A percentile compares a stretch with the other conserved stretches of the same genome.
These are phyloP conservation scores for Xanthia togata DNA, from an alignment of 2,888 invertebrate species.

Conservation along the genomic window DNA sequence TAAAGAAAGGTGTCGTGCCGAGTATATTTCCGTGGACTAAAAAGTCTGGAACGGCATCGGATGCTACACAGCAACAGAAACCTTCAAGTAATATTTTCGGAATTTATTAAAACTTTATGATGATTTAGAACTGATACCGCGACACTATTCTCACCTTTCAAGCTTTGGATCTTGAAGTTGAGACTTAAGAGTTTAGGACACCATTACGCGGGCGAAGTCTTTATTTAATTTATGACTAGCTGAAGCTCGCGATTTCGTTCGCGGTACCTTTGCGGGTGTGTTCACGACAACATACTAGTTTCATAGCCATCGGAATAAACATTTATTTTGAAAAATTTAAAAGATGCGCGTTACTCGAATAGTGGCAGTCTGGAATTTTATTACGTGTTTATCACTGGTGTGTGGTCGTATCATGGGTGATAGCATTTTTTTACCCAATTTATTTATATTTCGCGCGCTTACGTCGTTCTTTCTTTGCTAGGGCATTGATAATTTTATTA, in stretches of 20 bases:
- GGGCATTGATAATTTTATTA: not conserved
- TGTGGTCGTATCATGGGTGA: not conserved
- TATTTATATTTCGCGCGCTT: not conserved
- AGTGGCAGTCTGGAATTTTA: not conserved
- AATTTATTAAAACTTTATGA: not conserved
- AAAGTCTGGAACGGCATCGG: not conserved
- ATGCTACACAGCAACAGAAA: conserved; percentile 4
- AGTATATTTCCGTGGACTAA: conserved; percentile 48
- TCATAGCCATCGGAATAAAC: too few relatives aligned
- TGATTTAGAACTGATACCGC: not conserved
- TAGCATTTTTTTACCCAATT: not conserved
- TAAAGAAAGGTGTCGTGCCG: conserved; percentile 50
- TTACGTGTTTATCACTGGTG: not conserved
- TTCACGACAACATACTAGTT: not conserved
- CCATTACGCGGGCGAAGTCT: not conserved
- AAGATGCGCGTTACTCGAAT: not conserved
- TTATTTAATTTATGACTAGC: not conserved
- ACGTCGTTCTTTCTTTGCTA: not conserved
- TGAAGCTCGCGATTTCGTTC: not conserved
- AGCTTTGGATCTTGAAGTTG: not conserved
- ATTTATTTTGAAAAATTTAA: not conserved
- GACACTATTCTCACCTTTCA: not conserved
- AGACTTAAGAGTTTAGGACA: not conserved
- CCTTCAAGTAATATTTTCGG: conserved; percentile 11
- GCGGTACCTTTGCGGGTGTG: not conserved